phyloP scores from a whole-genome alignment of 2,888 invertebrate genomes.

The Incurvaria masculella region DNA sequence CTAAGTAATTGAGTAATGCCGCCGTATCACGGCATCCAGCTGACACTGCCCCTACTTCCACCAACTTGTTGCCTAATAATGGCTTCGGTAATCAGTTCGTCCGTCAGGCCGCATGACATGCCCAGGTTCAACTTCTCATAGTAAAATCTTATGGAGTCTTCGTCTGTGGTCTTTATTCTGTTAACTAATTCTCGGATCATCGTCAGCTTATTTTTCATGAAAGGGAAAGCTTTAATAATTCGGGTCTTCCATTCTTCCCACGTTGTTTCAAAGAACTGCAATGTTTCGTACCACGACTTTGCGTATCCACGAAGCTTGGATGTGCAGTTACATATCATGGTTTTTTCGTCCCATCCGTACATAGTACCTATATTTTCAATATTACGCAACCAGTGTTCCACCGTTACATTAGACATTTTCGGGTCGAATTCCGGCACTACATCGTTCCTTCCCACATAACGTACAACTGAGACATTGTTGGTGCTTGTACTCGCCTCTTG shows the following conservation, averaged over 20 bases:
- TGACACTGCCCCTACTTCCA: constrained; percentile 8
- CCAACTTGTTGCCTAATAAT: constrained; percentile 6
- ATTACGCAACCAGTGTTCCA: constrained; percentile 16
- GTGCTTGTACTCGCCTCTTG: too few relatives aligned
- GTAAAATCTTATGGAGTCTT: constrained; percentile 13
- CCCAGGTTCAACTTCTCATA: constrained; percentile 13
- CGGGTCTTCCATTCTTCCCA: constrained; percentile 13
- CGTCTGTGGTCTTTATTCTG: constrained; percentile 6
- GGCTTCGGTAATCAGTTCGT: constrained; percentile 6
- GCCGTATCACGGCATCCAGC: constrained; percentile 6
- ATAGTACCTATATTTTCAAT: constrained; percentile 14
- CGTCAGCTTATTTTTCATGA: constrained; percentile 9
- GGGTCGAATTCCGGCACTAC: constrained; percentile 5
- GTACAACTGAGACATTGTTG: too few relatives aligned
- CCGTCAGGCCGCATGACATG: constrained; percentile 10
- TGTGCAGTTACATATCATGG: constrained; percentile 15
- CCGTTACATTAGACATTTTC: constrained; percentile 10
- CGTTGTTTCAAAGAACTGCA: constrained; percentile 9
- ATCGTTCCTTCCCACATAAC: background rate
- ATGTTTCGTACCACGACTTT: constrained; percentile 17
- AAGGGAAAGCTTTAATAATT: constrained; percentile 11
- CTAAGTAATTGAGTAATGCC: background rate
- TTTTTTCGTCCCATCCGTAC: constrained; percentile 17
- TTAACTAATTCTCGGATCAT: constrained; percentile 12
- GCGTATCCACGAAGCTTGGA: constrained; percentile 16